phyloP scores from a whole-genome alignment of 1,140 invertebrate genomes.

The Sycophila sp. region DNA sequence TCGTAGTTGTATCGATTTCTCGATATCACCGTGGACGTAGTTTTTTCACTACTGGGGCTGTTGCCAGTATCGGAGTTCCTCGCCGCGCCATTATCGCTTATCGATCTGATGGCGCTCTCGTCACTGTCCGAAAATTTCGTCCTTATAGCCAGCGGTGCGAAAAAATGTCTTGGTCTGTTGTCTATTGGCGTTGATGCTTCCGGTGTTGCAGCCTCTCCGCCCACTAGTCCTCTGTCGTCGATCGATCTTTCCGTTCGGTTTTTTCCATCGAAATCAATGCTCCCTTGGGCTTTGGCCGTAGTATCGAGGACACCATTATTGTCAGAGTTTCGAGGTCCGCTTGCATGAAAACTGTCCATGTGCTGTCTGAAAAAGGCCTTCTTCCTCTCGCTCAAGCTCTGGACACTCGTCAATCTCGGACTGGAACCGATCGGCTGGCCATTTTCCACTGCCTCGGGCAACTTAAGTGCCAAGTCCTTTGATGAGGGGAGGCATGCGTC shows the following conservation, averaged over 20 bases:
- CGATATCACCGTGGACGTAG: constrained; percentile 49
- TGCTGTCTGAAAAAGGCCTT: constrained; percentile 24
- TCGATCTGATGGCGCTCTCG: not conserved
- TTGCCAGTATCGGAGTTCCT: constrained; percentile 43
- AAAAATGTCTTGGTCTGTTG: constrained; percentile 61
- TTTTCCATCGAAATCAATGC: not conserved
- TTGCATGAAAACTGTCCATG: not conserved
- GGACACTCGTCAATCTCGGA: not conserved
- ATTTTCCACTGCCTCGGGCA: not conserved
- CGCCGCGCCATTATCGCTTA: not conserved
- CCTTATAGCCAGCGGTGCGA: constrained; percentile 57
- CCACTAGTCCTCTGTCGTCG: not conserved
- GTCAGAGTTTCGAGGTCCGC: not conserved
- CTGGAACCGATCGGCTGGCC: not conserved
- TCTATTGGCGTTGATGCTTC: not conserved
- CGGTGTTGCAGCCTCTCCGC: not conserved
- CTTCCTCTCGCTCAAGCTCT: constrained; percentile 5
- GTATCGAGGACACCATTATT: not conserved
- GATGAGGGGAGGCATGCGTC: not conserved
- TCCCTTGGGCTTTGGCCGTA: not conserved
- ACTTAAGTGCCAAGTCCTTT: not conserved
- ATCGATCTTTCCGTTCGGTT: not conserved
- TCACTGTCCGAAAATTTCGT: constrained; percentile 14
- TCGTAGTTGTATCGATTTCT: constrained; percentile 33
- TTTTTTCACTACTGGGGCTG: constrained; percentile 51